phyloP scores from a whole-genome alignment of 1,140 invertebrate genomes.

The Eubasilissa regina region DNA sequence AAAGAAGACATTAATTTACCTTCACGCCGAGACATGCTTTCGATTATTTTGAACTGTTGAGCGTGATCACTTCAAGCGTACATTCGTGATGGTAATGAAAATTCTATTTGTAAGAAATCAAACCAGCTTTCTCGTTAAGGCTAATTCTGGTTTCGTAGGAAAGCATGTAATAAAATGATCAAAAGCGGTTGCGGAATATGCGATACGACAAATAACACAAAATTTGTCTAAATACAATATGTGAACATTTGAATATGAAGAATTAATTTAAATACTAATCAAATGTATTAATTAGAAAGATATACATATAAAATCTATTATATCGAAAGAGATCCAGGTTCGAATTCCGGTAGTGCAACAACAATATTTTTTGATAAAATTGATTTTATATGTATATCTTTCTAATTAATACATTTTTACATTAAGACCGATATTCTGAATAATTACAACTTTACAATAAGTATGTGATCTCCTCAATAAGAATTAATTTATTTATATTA shows the following conservation, averaged over 20 bases:
- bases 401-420: too few species aligned
- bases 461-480: too few species aligned
- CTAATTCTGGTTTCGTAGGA: constrained; percentile 26
- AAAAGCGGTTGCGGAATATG: constrained; percentile 7
- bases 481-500: too few species aligned
- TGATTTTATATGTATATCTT: too few species aligned
- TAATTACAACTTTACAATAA: too few species aligned
- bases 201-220: background rate
- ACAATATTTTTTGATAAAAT: too few species aligned
- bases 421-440: too few species aligned
- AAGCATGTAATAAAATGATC: constrained; percentile 38
- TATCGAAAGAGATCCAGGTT: too few species aligned
- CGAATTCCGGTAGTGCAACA: too few species aligned
- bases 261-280: too few species aligned
- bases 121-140: constrained; percentile 35
- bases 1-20: background rate
- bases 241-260: background rate
- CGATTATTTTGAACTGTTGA: constrained; percentile 7
- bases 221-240: background rate
- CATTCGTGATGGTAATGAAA: constrained; percentile 34
- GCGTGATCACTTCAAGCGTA: constrained; percentile 30
- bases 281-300: too few species aligned
- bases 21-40: background rate
- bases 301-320: too few species aligned
- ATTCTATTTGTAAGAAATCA: constrained; percentile 47